Base-by-base conservation (phyloP, 2,888 invertebrate species). In the Polyommatus icarus region DNA sequence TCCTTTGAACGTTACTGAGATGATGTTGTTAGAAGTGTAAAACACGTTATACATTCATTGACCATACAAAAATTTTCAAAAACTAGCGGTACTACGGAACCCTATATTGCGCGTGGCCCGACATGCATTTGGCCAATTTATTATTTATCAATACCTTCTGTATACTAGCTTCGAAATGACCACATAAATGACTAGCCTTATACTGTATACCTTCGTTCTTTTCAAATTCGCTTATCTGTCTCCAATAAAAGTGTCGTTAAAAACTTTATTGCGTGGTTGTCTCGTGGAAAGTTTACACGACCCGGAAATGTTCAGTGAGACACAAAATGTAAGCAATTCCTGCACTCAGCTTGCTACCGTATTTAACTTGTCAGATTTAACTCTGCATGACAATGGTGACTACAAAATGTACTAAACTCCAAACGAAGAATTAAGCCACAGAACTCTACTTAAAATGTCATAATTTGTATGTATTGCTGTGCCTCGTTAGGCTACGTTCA, bases 191-290 rank as follows among this genome's bases (percentile, higher is more conserved):
- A n/a, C n/a, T n/a, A 54, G 59, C 59, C 20, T 1, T 59, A 59
- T n/a, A n/a, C n/a, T n/a, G n/a, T n/a, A n/a, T n/a, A n/a, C 18
- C 59, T 20, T 61, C 24, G 24, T 61, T 61, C 61, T 61, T 61
- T 61, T 61, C 24, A 24, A 61, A 61, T 24, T 24, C 3, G 61
- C 61, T 61, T 10, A 61, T 61, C 61, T 61, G 59, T 59, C 59
- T 61, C 24, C 10, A 61, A 61, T 61, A 61, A 24, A 61, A 61
- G 24, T 61, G 61, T 24, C 61, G 12, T 61, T 61, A 61, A 61
- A 3, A 61, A 61, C 61, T 61, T 61, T 61, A 61, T 24, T 20
- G 24, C 61, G 12, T 12, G 61, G 12, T 59, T 77, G 29, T 24
- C 24, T 20, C 61, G 20, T 8, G 8, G 10, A 24, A 61, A 61